Percentiles rank a stretch among this genome's conserved stretches.
These are phyloP conservation scores for Heliconius sara DNA, from an alignment of 2,888 invertebrate species.

Conservation along the genomic window DNA sequence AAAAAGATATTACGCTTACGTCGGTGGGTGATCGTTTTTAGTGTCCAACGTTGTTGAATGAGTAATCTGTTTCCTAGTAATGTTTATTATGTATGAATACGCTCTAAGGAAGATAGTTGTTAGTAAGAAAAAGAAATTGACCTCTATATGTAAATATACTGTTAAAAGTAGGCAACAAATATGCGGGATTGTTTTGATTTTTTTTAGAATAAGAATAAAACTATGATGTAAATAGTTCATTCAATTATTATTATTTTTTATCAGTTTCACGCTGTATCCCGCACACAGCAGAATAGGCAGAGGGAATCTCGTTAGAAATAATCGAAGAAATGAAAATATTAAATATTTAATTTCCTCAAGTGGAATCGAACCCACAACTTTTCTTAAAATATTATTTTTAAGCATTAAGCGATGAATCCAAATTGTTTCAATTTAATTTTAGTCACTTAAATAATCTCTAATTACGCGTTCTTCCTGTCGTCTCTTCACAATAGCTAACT, in stretches of 20 bases:
- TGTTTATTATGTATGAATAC: slow-evolving; percentile 31
- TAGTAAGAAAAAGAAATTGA: slow-evolving; percentile 22
- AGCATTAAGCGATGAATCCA: not conserved
- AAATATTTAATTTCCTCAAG: too few species aligned
- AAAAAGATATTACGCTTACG: not conserved
- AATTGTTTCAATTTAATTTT: slow-evolving; percentile 4
- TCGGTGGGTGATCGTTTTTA: not conserved
- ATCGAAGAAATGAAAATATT: too few species aligned
- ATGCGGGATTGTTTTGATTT: too few species aligned
- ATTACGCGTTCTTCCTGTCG: not conserved
- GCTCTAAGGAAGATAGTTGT: slow-evolving; percentile 7
- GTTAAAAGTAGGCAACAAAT: not conserved
- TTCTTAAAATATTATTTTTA: too few species aligned
- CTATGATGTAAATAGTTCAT: too few species aligned
- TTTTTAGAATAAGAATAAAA: too few species aligned
- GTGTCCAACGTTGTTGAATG: slow-evolving; percentile 26
- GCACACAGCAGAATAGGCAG: too few species aligned
- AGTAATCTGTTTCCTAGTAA: slow-evolving; percentile 37
- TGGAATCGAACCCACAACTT: too few species aligned
- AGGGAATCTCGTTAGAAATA: too few species aligned
- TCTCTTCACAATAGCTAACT: not conserved
- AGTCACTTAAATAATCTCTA: slow-evolving; percentile 10
- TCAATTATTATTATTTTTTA: too few species aligned
- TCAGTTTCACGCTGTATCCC: too few species aligned
- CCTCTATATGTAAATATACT: slow-evolving; percentile 1